A percentile compares a stretch with the other conserved stretches of the same genome.
Evolutionary conservation across 2,113 vertebrate species (phyloP).

Genomic region (Mustelus asterias): DNA sequence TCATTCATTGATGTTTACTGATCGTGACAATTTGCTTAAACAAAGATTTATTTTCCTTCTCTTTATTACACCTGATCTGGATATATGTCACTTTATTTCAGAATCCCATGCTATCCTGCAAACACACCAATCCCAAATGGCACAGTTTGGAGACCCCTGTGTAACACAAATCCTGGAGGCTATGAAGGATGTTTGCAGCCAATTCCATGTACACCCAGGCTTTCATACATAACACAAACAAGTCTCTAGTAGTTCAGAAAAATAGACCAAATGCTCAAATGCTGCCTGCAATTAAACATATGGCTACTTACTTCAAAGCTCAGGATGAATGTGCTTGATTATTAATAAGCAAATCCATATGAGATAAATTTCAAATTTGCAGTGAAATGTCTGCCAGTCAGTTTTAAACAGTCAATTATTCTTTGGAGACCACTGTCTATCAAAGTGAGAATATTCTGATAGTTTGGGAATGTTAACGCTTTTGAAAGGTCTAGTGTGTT

Average conservation of each 20-base stretch:
- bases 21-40: background rate
- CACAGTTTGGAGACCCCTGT: background rate
- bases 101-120: background rate
- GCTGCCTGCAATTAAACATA: background rate
- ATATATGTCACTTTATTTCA: background rate
- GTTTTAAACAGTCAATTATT: background rate
- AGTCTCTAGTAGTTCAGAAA: background rate
- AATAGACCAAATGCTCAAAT: background rate
- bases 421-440: background rate
- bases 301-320: background rate
- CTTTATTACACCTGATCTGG: background rate
- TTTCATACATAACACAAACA: background rate
- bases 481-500: background rate
- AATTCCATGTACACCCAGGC: background rate
- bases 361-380: conserved; percentile 14
- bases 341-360: background rate
- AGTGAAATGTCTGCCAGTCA: background rate
- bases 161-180: background rate
- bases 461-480: background rate
- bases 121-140: background rate
- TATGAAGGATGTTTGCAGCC: background rate
- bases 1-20: background rate
- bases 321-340: background rate
- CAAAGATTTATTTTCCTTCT: background rate
- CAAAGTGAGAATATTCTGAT: background rate